Base-by-base conservation (phyloP, 2,113 vertebrate genomes). In the Lichenostomus cassidix region DNA sequence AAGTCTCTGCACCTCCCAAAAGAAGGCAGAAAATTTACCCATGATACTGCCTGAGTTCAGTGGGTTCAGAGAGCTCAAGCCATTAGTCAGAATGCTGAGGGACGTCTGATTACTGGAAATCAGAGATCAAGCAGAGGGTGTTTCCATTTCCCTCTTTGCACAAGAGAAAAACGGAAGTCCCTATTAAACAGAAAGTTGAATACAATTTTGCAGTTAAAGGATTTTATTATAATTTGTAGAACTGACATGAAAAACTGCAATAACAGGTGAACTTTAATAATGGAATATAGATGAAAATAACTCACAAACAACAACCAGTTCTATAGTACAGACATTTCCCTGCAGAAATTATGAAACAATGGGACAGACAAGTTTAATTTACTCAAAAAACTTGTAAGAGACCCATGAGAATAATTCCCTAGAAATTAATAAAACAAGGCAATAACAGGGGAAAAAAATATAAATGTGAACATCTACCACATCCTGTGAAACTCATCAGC, bases 401-500 rank as follows among this genome's bases (percentile, higher is more conserved):
- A 52, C 8, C 15, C 67, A 56, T 7, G 11, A 83, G 42, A 93
- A 86, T 42, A 85, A 90, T 33, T 68, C 35, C 11, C 21, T 71
- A 35, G 25, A 79, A 82, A 71, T 35, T 11, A 68, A 12, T 42
- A 75, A 84, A 82, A 74, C 11, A 18, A 3, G 4, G 8, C 3
- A 10, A 17, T 1, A 27, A 47, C 0, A 1, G 18, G 6, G 14
- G 27, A 47, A 65, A 35, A 41, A 20, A 12, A 7, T 9, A 24
- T 13, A 21, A 42, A 62, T 15, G 37, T 8, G 2, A 80, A 28
- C 12, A 64, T 24, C 47, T 71, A 82, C 44, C 24, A 85, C 11
- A 29, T 23, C 50, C 50, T 78, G 64, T 31, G 89, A 87, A 81
- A 78, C 2, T 53, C 10, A 67, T 33, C 29, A 77, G 27, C 12